phyloP scores from a whole-genome alignment of 2,888 invertebrate genomes.

The Blomia tropicalis region DNA sequence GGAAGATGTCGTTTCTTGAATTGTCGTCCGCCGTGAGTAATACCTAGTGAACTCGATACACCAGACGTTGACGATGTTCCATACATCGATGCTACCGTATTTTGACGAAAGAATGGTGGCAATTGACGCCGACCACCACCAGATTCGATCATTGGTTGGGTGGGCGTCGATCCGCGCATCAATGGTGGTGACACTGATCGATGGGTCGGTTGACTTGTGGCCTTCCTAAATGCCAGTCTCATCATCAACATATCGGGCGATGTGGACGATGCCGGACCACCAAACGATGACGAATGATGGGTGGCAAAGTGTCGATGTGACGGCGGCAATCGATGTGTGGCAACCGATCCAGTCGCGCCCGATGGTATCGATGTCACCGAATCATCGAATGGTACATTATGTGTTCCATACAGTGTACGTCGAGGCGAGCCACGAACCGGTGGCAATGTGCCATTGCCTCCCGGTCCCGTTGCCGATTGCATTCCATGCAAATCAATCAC shows the following conservation, averaged over 20 bases:
- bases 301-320: neutral
- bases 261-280: neutral
- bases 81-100: neutral
- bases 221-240: neutral
- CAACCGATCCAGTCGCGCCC: neutral
- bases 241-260: neutral
- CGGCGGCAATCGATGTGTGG: neutral
- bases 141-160: neutral
- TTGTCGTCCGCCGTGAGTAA: neutral
- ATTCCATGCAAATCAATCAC: no score
- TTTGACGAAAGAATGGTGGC: constrained; percentile 2
- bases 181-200: constrained; percentile 1
- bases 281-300: constrained; percentile 11
- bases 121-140: neutral
- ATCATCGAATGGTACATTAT: no score
- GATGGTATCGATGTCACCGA: no score
- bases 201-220: neutral
- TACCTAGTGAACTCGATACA: neutral
- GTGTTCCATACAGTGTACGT: no score
- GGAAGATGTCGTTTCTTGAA: constrained; percentile 7
- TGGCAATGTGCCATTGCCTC: no score
- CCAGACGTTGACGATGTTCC: neutral
- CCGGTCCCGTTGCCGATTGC: neutral
- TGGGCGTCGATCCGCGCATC: neutral
- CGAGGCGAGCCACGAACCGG: no score